Conservation (phyloP, 2,113 vertebrate species). For the Rhodinocichla rosea region DNA sequence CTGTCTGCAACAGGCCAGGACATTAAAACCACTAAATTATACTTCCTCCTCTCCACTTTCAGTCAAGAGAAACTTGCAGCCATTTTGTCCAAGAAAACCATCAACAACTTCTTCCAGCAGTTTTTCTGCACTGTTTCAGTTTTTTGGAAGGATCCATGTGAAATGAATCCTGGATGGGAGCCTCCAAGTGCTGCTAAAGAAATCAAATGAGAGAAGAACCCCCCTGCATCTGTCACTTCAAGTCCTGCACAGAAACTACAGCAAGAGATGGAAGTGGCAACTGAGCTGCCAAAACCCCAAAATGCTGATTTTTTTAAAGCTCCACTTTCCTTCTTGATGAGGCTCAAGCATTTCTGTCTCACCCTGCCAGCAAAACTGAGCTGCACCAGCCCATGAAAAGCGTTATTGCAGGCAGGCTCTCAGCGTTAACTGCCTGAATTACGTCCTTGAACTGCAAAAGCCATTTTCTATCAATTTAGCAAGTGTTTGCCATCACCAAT, state of each 20-base stretch:
- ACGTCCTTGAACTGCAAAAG: not conserved
- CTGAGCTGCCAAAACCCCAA: not conserved
- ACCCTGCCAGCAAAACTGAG: not conserved
- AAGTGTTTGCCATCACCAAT: not conserved
- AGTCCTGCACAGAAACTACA: not conserved
- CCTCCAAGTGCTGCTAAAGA: not conserved
- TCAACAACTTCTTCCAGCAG: not conserved
- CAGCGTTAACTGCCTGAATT: not conserved
- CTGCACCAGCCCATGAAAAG: not conserved
- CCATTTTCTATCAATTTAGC: not conserved
- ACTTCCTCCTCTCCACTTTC: not conserved
- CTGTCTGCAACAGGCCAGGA: not conserved
- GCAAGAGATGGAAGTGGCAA: not conserved
- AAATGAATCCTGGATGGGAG: not conserved
- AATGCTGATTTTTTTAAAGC: not conserved
- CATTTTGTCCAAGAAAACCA: not conserved
- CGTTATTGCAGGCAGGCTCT: not conserved
- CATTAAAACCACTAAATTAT: not conserved
- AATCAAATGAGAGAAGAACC: not conserved
- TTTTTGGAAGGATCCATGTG: not conserved
- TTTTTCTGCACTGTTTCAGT: not conserved
- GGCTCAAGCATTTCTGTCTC: not conserved
- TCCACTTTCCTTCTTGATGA: not conserved
- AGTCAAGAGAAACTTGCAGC: not conserved
- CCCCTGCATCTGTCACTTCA: not conserved